These are phyloP conservation scores for Actinia tenebrosa DNA, from an alignment of 64 coral and sea anemone species.

Conservation along the genomic window DNA sequence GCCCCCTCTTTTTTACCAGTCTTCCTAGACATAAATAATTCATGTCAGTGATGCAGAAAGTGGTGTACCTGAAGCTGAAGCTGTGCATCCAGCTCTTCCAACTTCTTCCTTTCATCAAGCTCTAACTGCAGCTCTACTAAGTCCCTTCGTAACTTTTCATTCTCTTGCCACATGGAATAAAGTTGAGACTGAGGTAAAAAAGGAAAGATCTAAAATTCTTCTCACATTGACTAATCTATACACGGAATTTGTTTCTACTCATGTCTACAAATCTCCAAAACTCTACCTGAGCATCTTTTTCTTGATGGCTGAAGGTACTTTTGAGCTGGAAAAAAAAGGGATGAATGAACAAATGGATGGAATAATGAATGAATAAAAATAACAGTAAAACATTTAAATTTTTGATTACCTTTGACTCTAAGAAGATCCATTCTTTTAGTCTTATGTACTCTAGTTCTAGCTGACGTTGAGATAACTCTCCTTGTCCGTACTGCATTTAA, in stretches of 20 bases:
- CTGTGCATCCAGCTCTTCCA: constrained; percentile 62
- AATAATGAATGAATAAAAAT: background rate
- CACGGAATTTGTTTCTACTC: background rate
- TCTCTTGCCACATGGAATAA: constrained; percentile 79
- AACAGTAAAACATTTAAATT: background rate
- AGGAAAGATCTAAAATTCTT: background rate
- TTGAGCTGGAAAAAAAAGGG: constrained; percentile 47
- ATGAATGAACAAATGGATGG: background rate
- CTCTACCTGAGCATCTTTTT: constrained; percentile 73
- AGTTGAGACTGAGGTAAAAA: constrained; percentile 54
- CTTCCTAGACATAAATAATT: too few relatives aligned
- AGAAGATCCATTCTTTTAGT: constrained; percentile 60
- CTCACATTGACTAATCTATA: background rate
- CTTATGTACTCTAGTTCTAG: constrained; percentile 70
- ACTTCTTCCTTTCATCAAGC: constrained; percentile 50
- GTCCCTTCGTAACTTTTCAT: constrained; percentile 55
- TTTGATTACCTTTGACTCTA: constrained; percentile 77
- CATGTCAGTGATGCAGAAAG: too few relatives aligned
- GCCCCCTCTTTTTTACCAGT: too few relatives aligned
- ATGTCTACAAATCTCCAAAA: background rate
- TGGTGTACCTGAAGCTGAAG: constrained; percentile 61
- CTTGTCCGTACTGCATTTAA: background rate
- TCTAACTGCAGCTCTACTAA: constrained; percentile 52
- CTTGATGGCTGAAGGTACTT: constrained; percentile 54
- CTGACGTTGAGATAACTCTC: constrained; percentile 70